Base-by-base conservation (phyloP, 2,113 vertebrate species). In the Amazona guildingii region DNA sequence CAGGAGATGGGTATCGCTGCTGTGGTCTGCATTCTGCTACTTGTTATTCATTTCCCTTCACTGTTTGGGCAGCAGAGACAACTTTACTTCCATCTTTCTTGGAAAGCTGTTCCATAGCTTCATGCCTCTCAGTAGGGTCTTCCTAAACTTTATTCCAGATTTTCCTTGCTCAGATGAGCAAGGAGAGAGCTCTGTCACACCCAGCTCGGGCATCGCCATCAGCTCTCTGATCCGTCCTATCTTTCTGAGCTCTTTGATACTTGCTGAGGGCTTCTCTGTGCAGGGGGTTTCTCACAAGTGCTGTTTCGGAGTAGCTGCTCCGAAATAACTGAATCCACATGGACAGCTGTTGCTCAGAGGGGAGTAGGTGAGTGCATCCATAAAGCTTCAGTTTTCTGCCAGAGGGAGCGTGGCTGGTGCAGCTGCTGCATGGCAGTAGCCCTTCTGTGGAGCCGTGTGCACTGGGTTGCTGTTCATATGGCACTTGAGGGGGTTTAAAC, bases 141-240 rank as follows among this genome's bases (percentile, higher is more conserved):
- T 81, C 64, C 29, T 5, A 9, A 51, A 48, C 0, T 0, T 46
- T 77, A n/a, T 62, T 66, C 52, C 90, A 2, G 75, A 28, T 18
- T 86, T 24, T 43, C 68, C 61, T n/a, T 12, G 70, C 66, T 64
- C 21, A 5, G 77, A 78, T 29, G 77, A 59, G 68, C 89, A 54
- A 0, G 1, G 5, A 23, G 57, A 35, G 54, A 43, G 20, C 51
- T 48, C 28, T 10, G 62, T 61, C 8, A 3, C 35, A 21, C 8
- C 11, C 33, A 0, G 31, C 64, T 19, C 1, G 29, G 83, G 31
- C 46, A 4, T 25, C 3, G 63, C 72, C 44, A 1, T 37, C 5
- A 0, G 6, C 46, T 63, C 25, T 31, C 10, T 10, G n/a, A 43
- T 33, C 70, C 2, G 1, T 17, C 19, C 0, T n/a, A 8, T 51